phyloP scores from a whole-genome alignment of 2,888 invertebrate genomes.

The Electrophaes corylata region DNA sequence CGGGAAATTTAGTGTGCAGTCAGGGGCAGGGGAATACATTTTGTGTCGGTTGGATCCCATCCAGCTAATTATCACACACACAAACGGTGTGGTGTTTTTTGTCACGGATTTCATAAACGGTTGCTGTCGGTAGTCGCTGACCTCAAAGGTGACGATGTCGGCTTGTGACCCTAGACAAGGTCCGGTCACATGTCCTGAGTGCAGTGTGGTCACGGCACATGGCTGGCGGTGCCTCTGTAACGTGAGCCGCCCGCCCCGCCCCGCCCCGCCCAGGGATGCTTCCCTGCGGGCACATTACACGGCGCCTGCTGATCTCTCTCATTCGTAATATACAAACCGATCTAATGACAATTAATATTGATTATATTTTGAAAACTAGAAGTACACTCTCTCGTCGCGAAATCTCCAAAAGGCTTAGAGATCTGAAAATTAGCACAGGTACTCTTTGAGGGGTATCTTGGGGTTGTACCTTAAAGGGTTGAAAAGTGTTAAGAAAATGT shows the following conservation, averaged over 20 bases:
- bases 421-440: too few relatives aligned
- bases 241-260: conserved; percentile 46
- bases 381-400: too few relatives aligned
- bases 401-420: too few relatives aligned
- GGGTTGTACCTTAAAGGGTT: too few relatives aligned
- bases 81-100: not conserved
- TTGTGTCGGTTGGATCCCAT: too few relatives aligned
- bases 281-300: conserved; percentile 20
- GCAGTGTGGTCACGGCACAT: conserved; percentile 4
- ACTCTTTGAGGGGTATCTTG: too few relatives aligned
- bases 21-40: too few relatives aligned
- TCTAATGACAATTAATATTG: too few relatives aligned
- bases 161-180: conserved; percentile 14
- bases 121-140: not conserved
- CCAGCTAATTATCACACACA: not conserved
- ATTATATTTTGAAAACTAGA: too few relatives aligned
- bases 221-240: conserved; percentile 48
- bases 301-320: conserved; percentile 12
- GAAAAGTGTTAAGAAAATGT: too few relatives aligned
- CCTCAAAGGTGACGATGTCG: conserved; percentile 24
- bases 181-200: conserved; percentile 12
- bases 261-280: conserved; percentile 19
- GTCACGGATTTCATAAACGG: not conserved
- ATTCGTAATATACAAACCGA: not conserved
- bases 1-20: too few relatives aligned